Evolutionary conservation across 2,797 vertebrate genomes (phyloP).

Genomic region (Arctocebus calabarensis): DNA sequence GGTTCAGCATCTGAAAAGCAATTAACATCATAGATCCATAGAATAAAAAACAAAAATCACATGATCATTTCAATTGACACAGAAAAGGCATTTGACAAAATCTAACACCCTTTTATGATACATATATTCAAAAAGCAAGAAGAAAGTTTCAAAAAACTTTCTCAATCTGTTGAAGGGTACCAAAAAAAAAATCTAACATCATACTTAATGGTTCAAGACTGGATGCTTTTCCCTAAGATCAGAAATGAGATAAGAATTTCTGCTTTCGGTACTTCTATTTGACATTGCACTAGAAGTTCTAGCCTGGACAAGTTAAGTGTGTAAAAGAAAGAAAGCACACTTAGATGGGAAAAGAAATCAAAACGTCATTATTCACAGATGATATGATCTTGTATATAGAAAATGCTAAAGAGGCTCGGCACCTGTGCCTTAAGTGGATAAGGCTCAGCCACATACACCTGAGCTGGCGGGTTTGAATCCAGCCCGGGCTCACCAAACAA

Average conservation of each 20-base stretch:
- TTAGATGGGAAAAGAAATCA: neutral
- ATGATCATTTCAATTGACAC: neutral
- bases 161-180: neutral
- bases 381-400: neutral
- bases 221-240: neutral
- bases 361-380: neutral
- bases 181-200: neutral
- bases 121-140: neutral
- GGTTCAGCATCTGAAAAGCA: neutral
- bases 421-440: no score
- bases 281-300: neutral
- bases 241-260: neutral
- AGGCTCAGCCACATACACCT: no score
- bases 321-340: neutral
- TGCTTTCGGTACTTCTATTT: neutral
- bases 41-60: slow-evolving; percentile 22
- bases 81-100: neutral
- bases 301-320: neutral
- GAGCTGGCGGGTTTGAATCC: no score
- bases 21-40: neutral
- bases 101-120: neutral
- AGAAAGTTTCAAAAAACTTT: neutral
- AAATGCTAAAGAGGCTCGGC: neutral
- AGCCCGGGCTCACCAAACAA: no score
- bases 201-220: neutral